Conservation (phyloP, 2,113 vertebrate species). For the Carettochelys insculpta region DNA sequence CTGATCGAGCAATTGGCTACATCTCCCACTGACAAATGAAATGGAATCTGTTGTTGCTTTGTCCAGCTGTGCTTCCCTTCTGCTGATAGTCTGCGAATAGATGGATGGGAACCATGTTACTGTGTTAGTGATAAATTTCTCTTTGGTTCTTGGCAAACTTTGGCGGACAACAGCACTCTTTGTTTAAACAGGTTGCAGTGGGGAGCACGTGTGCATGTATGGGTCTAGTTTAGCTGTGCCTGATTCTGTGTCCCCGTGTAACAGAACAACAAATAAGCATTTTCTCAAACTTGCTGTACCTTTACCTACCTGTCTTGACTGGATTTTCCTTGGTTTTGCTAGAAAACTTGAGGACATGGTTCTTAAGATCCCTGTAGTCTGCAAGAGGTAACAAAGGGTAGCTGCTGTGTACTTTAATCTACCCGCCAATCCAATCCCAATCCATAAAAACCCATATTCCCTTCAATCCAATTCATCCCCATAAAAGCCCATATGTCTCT, state of each 20-base stretch:
- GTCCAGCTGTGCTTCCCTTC: fast-evolving
- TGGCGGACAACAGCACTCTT: background rate
- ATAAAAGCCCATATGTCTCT: background rate
- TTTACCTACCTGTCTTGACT: background rate
- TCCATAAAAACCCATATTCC: background rate
- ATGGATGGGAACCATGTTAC: background rate
- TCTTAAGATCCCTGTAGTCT: background rate
- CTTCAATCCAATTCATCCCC: background rate
- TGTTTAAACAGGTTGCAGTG: background rate
- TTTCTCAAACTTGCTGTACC: background rate
- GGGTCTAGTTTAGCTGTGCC: background rate
- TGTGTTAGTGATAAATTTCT: background rate
- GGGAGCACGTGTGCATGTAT: too few species aligned
- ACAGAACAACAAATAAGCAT: background rate
- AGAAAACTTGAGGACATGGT: background rate
- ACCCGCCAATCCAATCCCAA: background rate
- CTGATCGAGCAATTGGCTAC: background rate
- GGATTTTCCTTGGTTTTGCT: background rate
- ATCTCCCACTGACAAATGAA: background rate
- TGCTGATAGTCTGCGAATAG: background rate
- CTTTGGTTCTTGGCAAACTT: background rate
- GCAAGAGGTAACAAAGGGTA: background rate
- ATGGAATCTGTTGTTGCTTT: background rate
- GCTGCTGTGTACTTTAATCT: too few species aligned
- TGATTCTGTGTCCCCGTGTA: too few species aligned